Evolutionary conservation across 2,797 vertebrate species (phyloP).

Genomic region (Sebastes cheni): DNA sequence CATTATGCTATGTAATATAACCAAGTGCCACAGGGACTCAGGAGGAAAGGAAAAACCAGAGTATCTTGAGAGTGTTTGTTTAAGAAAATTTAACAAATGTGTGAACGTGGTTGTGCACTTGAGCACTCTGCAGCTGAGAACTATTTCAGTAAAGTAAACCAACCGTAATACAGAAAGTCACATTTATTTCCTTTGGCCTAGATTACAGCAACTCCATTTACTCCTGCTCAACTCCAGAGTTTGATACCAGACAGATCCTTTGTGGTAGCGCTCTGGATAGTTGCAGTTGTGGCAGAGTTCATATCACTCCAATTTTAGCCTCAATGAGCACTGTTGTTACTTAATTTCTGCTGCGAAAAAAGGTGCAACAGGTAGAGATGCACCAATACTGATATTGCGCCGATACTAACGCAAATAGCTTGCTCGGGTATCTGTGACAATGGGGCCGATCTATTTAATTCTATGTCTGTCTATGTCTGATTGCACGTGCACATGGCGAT

Average conservation of each 20-base stretch:
- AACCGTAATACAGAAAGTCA: background rate
- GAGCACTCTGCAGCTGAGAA: background rate
- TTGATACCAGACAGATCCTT: constrained; percentile 18
- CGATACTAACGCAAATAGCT: background rate
- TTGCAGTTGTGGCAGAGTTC: constrained; percentile 21
- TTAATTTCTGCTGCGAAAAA: background rate
- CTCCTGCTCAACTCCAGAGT: constrained; percentile 4
- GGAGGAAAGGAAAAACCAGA: background rate
- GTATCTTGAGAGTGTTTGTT: background rate
- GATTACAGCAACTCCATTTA: constrained; percentile 6
- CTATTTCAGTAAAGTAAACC: background rate
- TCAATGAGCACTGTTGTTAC: background rate
- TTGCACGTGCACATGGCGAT: too few species aligned
- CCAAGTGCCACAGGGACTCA: background rate
- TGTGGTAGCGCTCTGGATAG: background rate
- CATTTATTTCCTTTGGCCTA: constrained; percentile 14
- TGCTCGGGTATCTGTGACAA: too few species aligned
- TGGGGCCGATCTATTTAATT: too few species aligned
- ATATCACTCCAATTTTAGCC: constrained; percentile 8
- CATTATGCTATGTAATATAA: background rate
- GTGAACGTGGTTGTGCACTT: background rate
- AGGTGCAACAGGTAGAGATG: too few species aligned
- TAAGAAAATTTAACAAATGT: background rate
- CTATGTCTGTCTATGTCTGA: too few species aligned
- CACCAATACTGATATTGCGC: background rate